These are phyloP conservation scores for Polyergus mexicanus DNA, from an alignment of 1,140 invertebrate species.

Conservation along the genomic window DNA sequence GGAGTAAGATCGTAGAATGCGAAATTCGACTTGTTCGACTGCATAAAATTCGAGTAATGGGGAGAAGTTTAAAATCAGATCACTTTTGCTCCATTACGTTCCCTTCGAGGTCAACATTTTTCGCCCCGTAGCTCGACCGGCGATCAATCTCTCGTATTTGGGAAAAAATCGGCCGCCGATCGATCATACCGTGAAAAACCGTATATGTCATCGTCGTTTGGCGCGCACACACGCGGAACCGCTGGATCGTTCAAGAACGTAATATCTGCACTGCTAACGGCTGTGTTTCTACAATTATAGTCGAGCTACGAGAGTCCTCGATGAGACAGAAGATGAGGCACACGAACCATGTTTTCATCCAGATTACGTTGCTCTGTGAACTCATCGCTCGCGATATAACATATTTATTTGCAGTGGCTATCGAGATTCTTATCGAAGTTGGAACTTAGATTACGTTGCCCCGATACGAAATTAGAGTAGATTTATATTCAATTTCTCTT, in stretches of 20 bases:
- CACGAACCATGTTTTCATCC: slow-evolving; percentile 36
- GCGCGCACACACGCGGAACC: not conserved
- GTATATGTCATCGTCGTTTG: slow-evolving; percentile 13
- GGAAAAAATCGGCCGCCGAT: slow-evolving; percentile 33
- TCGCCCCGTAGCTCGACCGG: slow-evolving; percentile 10
- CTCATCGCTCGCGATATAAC: slow-evolving; percentile 2
- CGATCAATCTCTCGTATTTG: slow-evolving; percentile 56
- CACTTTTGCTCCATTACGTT: slow-evolving; percentile 48
- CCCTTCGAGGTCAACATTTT: slow-evolving; percentile 34
- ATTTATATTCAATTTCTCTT: not conserved
- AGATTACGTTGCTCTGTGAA: slow-evolving; percentile 39
- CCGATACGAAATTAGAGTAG: not conserved
- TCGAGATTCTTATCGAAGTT: slow-evolving; percentile 1
- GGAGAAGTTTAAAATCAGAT: slow-evolving; percentile 48
- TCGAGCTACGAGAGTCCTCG: slow-evolving; percentile 20
- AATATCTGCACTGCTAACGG: slow-evolving; percentile 35
- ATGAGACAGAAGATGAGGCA: slow-evolving; percentile 27
- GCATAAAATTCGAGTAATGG: slow-evolving; percentile 31
- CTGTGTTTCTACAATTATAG: slow-evolving; percentile 31
- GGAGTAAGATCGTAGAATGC: not conserved
- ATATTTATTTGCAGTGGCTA: not conserved
- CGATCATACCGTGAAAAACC: slow-evolving; percentile 5
- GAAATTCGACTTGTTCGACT: slow-evolving; percentile 21
- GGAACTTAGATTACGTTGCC: slow-evolving; percentile 13
- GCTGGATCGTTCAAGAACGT: slow-evolving; percentile 21